Evolutionary conservation across 2,113 vertebrate genomes (phyloP).

Genomic region (Mystacornis crossleyi): DNA sequence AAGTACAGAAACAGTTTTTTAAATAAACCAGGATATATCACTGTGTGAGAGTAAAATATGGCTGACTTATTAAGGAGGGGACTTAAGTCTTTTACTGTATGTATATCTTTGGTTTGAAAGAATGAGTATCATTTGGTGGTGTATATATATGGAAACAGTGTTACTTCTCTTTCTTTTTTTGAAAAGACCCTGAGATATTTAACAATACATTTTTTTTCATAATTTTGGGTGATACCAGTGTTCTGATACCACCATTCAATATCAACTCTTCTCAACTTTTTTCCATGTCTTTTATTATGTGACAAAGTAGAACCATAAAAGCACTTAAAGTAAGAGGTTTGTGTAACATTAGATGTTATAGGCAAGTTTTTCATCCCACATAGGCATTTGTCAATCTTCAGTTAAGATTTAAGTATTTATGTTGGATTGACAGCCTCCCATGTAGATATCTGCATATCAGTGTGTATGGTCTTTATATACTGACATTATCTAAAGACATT

Average conservation of each 20-base stretch:
- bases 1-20: not conserved
- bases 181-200: not conserved
- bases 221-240: not conserved
- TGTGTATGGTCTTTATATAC: not conserved
- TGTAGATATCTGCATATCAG: not conserved
- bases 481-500: not conserved
- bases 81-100: not conserved
- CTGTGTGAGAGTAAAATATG: not conserved
- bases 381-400: not conserved
- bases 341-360: not conserved
- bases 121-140: not conserved
- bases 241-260: not conserved
- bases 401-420: not conserved
- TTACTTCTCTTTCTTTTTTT: not conserved
- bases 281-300: not conserved
- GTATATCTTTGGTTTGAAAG: not conserved
- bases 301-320: not conserved
- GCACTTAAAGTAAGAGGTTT: not conserved
- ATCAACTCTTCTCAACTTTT: not conserved
- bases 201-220: not conserved
- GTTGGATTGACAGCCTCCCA: not conserved
- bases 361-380: not conserved
- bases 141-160: not conserved
- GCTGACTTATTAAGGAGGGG: not conserved
- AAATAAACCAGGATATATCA: not conserved